Percentiles rank a stretch among this genome's conserved stretches.
Conservation (phyloP, 2,113 vertebrate genomes). For the Cygnus atratus region DNA sequence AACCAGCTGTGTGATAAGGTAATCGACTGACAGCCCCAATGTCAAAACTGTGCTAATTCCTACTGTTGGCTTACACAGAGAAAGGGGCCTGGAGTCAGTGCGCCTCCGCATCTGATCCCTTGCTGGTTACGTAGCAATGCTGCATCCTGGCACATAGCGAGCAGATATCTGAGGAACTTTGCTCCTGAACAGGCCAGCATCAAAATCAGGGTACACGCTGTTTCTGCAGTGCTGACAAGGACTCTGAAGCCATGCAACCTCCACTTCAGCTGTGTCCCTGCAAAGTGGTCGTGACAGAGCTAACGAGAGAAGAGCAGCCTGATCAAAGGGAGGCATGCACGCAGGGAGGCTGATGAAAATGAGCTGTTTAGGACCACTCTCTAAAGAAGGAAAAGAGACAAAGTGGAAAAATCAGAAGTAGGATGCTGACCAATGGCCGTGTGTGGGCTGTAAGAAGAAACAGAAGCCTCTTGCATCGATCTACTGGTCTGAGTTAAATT, state of each 20-base stretch:
- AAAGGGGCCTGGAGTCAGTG: background rate
- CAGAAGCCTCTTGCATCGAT: background rate
- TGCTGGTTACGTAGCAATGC: background rate
- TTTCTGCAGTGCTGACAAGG: background rate
- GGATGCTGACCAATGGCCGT: background rate
- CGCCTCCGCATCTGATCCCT: background rate
- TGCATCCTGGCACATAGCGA: background rate
- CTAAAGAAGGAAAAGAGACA: background rate
- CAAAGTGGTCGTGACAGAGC: background rate
- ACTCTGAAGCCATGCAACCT: background rate
- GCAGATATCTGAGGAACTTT: background rate
- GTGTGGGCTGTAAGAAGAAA: background rate
- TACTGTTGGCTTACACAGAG: background rate
- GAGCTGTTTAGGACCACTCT: background rate
- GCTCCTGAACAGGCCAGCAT: background rate
- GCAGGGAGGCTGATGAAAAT: background rate
- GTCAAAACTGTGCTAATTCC: background rate
- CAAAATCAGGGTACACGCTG: rapidly evolving
- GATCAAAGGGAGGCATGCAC: background rate
- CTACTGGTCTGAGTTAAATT: background rate
- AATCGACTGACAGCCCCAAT: background rate
- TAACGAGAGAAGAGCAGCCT: background rate
- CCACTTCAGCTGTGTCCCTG: background rate
- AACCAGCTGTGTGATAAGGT: background rate
- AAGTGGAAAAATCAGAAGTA: background rate